Base-by-base conservation (phyloP, 2,888 invertebrate species). In the Cheilosia impressa region DNA sequence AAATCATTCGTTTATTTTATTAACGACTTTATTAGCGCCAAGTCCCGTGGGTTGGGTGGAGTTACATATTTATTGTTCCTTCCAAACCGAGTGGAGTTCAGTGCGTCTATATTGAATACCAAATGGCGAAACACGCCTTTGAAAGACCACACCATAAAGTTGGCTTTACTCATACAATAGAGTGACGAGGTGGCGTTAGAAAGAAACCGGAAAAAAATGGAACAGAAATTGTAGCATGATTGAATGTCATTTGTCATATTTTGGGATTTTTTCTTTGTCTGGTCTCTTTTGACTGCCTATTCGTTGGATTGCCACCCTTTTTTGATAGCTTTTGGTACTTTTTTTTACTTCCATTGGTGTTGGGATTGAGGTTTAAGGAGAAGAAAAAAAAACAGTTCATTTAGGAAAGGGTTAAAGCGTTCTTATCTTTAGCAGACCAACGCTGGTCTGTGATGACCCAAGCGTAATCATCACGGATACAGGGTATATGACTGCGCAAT, bases 221-320 rank as follows among this genome's bases (percentile, higher is more conserved):
- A 57, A 43, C 72, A 66, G 79, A 77, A 87, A 89, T 62, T 89
- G 90, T 76, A 89, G 90, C 91, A 91, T 91, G 91, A 91, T 91
- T 91, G 91, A 91, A 90, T 90, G 91, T 90, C 90, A 91, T 91
- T 91, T 91, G 91, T 91, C 91, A 91, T 91, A 90, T 89, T 89
- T 88, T 75, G 17, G 58, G 72, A 52, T 45, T 57, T 76, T 53
- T 72, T 52, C 69, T 19, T 43, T 65, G 41, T 60, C 34, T 38
- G 38, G 13, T 76, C 55, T 50, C 55, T 62, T 45, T 43, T 65
- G 22, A 38, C 47, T 10, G 50, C n/a, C 43, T 58, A n/a, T 71
- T 41, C 55, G 71, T 71, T 43, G 57, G 50, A 19, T 53, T 43
- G 24, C 38, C 53, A 55, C 10, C 62, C 34, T 9, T 60, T 34